Evolutionary conservation across 2,888 invertebrate species (phyloP).

Genomic region (Archips xylosteana): DNA sequence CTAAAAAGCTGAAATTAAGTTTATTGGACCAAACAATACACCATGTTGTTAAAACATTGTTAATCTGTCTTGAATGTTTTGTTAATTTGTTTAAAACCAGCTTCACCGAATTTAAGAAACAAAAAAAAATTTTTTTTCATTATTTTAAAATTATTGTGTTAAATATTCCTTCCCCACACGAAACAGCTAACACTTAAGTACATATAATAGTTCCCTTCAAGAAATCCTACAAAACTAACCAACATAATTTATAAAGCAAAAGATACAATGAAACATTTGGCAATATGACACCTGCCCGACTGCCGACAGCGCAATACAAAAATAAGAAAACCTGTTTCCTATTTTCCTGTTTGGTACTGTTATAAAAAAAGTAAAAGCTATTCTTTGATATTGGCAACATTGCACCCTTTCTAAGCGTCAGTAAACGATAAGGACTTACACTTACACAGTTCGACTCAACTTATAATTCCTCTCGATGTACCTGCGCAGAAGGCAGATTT

Average conservation of each 20-base stretch:
- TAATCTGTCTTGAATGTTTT: background rate
- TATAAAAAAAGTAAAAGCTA: too few species aligned
- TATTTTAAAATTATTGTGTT: background rate
- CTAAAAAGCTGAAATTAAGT: background rate
- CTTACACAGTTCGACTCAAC: background rate
- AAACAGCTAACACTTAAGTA: background rate
- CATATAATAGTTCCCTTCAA: background rate
- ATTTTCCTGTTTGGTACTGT: too few species aligned
- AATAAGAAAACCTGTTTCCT: background rate
- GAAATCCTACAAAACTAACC: background rate
- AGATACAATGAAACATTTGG: constrained; percentile 2
- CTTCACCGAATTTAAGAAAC: background rate
- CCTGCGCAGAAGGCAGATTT: too few species aligned
- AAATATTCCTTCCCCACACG: background rate
- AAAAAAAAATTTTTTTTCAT: background rate
- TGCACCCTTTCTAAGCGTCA: too few species aligned
- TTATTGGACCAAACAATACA: background rate
- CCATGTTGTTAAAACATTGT: background rate
- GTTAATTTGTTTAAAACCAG: background rate
- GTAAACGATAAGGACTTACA: too few species aligned
- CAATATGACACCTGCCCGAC: background rate
- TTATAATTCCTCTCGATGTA: too few species aligned
- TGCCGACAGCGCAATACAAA: background rate
- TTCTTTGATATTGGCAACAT: too few species aligned
- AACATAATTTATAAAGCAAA: background rate